These are phyloP conservation scores for Tiphia femorata DNA, from an alignment of 2,888 invertebrate species.

Conservation along the genomic window DNA sequence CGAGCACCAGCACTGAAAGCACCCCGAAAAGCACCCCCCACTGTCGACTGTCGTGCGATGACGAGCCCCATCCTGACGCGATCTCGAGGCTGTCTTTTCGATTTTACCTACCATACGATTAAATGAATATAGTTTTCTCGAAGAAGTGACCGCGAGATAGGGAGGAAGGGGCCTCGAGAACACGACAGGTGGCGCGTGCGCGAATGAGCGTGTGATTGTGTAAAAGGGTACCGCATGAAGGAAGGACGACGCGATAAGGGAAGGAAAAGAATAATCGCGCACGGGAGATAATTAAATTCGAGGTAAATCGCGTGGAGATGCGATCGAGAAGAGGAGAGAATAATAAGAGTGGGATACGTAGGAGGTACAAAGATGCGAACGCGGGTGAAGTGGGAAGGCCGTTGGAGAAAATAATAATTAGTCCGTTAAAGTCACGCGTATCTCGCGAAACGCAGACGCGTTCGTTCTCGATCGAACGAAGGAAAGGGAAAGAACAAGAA, in stretches of 20 bases:
- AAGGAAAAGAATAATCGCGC: neutral
- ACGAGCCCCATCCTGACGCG: conserved; percentile 31
- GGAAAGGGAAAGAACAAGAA: conserved; percentile 13
- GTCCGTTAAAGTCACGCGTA: no score
- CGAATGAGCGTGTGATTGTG: conserved; percentile 52
- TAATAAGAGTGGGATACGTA: neutral
- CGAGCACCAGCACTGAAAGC: conserved; percentile 62
- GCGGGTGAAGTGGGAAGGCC: no score
- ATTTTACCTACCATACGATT: neutral
- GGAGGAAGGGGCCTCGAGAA: conserved; percentile 13
- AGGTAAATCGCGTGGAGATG: conserved; percentile 14
- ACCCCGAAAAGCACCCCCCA: conserved; percentile 57
- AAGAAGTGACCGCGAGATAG: neutral
- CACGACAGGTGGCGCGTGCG: conserved; percentile 47
- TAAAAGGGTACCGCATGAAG: conserved; percentile 37
- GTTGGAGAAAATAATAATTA: conserved; percentile 5
- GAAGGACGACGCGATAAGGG: conserved; percentile 16
- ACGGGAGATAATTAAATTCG: conserved; percentile 15
- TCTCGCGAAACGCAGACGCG: neutral
- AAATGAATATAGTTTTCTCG: neutral
- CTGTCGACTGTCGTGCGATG: conserved; percentile 52
- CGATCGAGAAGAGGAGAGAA: neutral
- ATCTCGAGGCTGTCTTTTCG: conserved; percentile 29
- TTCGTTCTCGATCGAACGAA: neutral
- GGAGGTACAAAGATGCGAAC: neutral